These are phyloP conservation scores for Machaerirhynchus nigripectus DNA, from an alignment of 2,113 vertebrate species.

Conservation along the genomic window DNA sequence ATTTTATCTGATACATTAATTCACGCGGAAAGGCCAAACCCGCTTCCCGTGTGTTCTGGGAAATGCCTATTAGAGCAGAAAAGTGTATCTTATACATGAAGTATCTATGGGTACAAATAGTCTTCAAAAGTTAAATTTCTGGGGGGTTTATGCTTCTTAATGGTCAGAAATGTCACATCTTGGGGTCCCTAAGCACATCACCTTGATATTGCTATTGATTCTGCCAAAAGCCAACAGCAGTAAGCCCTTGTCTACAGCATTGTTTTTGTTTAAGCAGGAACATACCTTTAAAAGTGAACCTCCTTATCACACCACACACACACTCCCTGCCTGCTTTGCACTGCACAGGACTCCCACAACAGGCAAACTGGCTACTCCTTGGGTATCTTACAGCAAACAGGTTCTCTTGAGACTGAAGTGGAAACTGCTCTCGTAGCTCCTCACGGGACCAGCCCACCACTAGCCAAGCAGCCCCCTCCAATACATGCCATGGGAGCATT, in stretches of 20 bases:
- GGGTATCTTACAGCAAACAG: background rate
- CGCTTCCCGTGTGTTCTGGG: background rate
- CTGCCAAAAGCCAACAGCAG: background rate
- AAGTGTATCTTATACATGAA: background rate
- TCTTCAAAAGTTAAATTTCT: background rate
- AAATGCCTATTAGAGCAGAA: background rate
- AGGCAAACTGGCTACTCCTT: background rate
- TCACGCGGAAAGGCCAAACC: background rate
- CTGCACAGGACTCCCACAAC: background rate
- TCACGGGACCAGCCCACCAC: background rate
- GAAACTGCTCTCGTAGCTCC: background rate
- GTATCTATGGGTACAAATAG: accelerated
- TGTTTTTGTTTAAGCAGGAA: background rate
- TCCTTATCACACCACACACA: background rate
- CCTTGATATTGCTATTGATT: background rate
- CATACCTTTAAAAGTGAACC: background rate
- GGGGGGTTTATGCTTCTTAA: background rate
- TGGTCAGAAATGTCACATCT: background rate
- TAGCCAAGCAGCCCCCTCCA: background rate
- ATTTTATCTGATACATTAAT: background rate
- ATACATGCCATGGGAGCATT: background rate
- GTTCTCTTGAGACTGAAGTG: background rate
- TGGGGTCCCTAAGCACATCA: background rate
- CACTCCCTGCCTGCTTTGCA: background rate
- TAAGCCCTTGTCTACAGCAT: background rate